phyloP scores from a whole-genome alignment of 2,888 invertebrate genomes.

The Chromoteleia sp. region DNA sequence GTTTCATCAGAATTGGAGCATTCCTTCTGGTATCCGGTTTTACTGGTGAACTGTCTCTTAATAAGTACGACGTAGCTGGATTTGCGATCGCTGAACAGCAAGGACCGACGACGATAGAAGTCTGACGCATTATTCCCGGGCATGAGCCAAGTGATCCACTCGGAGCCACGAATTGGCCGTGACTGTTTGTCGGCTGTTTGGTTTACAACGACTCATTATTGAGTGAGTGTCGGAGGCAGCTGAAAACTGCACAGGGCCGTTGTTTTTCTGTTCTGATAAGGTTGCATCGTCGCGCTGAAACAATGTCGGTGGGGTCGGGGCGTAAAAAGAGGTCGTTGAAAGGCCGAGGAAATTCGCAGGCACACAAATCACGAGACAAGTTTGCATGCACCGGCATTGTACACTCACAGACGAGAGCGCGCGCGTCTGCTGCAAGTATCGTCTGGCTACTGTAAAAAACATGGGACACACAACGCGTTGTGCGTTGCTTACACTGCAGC shows the following conservation, averaged over 20 bases:
- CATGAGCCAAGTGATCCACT: slow-evolving; percentile 11
- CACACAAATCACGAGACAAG: slow-evolving; percentile 69
- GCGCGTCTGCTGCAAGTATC: slow-evolving; percentile 79
- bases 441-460: slow-evolving; percentile 84
- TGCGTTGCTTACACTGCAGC: slow-evolving; percentile 80
- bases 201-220: slow-evolving; percentile 48
- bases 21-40: too few relatives aligned
- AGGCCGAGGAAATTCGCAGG: slow-evolving; percentile 68
- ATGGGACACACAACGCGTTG: slow-evolving; percentile 77
- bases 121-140: background rate
- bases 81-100: too few relatives aligned
- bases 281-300: slow-evolving; percentile 48
- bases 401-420: slow-evolving; percentile 60
- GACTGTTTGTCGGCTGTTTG: slow-evolving; percentile 38
- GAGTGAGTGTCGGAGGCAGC: slow-evolving; percentile 54
- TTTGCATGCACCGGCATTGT: slow-evolving; percentile 64
- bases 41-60: too few relatives aligned
- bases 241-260: slow-evolving; percentile 53
- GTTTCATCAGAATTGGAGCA: too few relatives aligned
- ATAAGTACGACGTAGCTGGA: too few relatives aligned
- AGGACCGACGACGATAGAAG: background rate
- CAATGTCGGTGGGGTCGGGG: slow-evolving; percentile 52
- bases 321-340: slow-evolving; percentile 64
- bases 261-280: slow-evolving; percentile 58
- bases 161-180: slow-evolving; percentile 32